These are phyloP conservation scores for Dioctria rufipes DNA, from an alignment of 2,888 invertebrate species.

Conservation along the genomic window DNA sequence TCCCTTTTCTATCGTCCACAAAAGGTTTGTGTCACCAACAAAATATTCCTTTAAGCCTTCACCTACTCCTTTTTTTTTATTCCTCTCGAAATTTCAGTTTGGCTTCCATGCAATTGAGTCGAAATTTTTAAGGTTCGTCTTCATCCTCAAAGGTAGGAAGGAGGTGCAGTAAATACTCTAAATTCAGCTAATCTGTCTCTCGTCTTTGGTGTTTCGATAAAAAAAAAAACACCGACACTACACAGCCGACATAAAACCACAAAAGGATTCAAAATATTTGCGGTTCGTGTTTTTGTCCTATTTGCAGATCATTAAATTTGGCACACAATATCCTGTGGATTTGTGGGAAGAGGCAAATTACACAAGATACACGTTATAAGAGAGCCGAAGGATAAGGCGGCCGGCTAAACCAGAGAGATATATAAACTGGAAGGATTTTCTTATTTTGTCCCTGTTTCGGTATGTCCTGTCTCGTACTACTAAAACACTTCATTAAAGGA, in stretches of 20 bases:
- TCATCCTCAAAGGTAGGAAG: not conserved
- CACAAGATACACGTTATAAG: conserved; percentile 10
- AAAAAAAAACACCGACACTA: conserved; percentile 9
- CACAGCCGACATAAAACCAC: conserved; percentile 23
- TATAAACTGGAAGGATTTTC: conserved; percentile 28
- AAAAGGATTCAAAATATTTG: conserved; percentile 51
- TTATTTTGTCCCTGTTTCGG: conserved; percentile 2
- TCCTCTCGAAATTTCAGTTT: not conserved
- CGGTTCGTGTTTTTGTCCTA: conserved; percentile 38
- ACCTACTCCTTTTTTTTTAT: conserved; percentile 46
- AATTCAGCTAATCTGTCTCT: conserved; percentile 41
- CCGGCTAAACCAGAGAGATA: not conserved
- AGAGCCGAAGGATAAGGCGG: conserved; percentile 9
- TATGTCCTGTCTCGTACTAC: not conserved
- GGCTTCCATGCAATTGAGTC: conserved; percentile 45
- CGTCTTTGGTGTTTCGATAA: not conserved
- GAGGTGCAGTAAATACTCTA: conserved; percentile 45
- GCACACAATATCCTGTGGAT: conserved; percentile 45
- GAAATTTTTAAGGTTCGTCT: not conserved
- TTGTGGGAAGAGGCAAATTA: conserved; percentile 47
- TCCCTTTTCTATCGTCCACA: conserved; percentile 26
- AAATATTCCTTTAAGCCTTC: conserved; percentile 45
- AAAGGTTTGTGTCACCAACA: conserved; percentile 27
- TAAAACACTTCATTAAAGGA: conserved; percentile 50
- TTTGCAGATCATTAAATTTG: conserved; percentile 51